Base-by-base conservation (phyloP, 1,140 invertebrate species). In the Lepidurus apus region DNA sequence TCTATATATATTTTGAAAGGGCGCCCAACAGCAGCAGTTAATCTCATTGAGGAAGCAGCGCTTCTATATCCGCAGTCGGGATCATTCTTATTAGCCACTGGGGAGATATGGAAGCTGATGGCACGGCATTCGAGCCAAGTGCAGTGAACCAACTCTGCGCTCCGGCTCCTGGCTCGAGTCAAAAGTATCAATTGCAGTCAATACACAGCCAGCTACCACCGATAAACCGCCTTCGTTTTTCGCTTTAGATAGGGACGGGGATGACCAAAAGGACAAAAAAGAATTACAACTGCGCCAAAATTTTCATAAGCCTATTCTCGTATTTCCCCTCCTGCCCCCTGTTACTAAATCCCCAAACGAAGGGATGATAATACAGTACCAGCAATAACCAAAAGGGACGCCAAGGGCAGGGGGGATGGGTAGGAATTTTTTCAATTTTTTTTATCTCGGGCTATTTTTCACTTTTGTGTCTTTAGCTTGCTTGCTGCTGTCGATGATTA, bases 11-110 rank as follows among this genome's bases (percentile, higher is more conserved):
- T 65, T 21, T 21, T 3, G 53, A 65, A 65, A 65, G 17, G 53
- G 53, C 53, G 34, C 34, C 34, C 13, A 13, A 21, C 53, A 65
- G 53, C 53, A 65, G 53, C 53, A 65, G 53, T 65, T 65, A 65
- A 65, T 65, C 53, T 9, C 53, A 65, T 65, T 65, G 53, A 65
- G 53, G 53, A 65, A 21, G n/a, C 53, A 65, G 53, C 13, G 53
- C 53, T 21, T 65, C 53, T 65, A 65, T 65, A 65, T 65, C 53
- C 53, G 53, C 53, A 65, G 53, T 65, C 8, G 53, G 53, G 53
- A 65, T 65, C 53, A 65, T 65, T 65, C 53, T 65, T 65, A 65
- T 65, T 65, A 65, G 53, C 53, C 53, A 17, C 53, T 65, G 53
- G 53, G 53, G 53, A 21, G 8, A 65, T 65, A 9, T 17, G 53